Conservation (phyloP, 1,140 invertebrate species). For the Oncopeltus fasciatus region DNA sequence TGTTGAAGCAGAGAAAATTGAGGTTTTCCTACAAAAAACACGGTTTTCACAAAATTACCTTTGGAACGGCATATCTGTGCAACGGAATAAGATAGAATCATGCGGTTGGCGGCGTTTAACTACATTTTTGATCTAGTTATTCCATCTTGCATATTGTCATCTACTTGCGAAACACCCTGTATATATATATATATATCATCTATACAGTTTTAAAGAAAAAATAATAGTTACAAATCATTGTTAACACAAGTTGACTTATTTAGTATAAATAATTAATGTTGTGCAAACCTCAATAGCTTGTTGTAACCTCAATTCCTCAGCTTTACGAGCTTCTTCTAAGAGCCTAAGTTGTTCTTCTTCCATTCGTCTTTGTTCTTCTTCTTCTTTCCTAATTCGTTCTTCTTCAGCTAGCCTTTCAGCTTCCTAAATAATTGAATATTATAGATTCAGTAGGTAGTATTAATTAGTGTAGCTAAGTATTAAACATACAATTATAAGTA, state of each 20-base stretch:
- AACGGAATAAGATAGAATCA: too few relatives aligned
- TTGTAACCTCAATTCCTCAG: conserved; percentile 57
- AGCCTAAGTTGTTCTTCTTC: conserved; percentile 60
- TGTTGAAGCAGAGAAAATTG: too few relatives aligned
- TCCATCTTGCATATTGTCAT: too few relatives aligned
- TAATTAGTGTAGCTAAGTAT: not conserved
- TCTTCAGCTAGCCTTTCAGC: conserved; percentile 57
- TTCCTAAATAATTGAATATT: conserved; percentile 33
- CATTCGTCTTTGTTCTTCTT: conserved; percentile 59
- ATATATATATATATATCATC: too few relatives aligned
- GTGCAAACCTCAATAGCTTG: conserved; percentile 46
- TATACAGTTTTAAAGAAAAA: too few relatives aligned
- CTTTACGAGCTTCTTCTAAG: conserved; percentile 49
- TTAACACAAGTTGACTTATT: not conserved
- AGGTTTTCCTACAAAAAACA: too few relatives aligned
- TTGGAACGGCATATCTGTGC: too few relatives aligned
- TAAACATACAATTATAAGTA: not conserved
- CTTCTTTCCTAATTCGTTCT: conserved; percentile 58
- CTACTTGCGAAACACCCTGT: too few relatives aligned
- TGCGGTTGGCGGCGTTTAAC: too few relatives aligned
- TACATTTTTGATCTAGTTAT: too few relatives aligned
- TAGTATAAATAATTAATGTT: not conserved
- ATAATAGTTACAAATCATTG: not conserved
- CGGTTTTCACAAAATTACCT: too few relatives aligned
- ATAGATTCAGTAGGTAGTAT: not conserved